phyloP scores from a whole-genome alignment of 2,888 invertebrate genomes.

The Neoaliturus tenellus region DNA sequence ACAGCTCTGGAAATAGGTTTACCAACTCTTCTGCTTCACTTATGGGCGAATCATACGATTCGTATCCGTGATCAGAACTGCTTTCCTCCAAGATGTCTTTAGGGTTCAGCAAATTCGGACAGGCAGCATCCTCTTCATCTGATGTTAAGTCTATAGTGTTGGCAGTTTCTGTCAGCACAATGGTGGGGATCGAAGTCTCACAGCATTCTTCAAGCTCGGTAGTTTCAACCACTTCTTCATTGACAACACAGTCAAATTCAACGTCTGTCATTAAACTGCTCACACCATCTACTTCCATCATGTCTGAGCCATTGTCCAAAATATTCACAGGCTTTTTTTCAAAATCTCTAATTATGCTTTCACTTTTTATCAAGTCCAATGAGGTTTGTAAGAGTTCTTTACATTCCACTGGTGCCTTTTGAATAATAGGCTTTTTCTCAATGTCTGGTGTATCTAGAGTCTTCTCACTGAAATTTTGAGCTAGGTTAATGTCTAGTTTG shows the following conservation, averaged over 20 bases:
- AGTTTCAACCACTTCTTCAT: constrained; percentile 73
- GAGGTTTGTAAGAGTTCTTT: no score
- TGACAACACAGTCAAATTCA: constrained; percentile 69
- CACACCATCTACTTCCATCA: not conserved
- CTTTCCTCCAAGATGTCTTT: constrained; percentile 51
- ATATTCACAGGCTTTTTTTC: not conserved
- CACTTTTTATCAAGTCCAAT: no score
- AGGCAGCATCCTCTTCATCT: not conserved
- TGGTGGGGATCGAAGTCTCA: constrained; percentile 59
- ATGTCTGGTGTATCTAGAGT: not conserved
- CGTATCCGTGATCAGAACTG: constrained; percentile 80
- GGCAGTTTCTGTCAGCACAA: constrained; percentile 19
- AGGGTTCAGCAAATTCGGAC: not conserved
- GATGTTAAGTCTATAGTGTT: not conserved
- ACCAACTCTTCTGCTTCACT: constrained; percentile 61
- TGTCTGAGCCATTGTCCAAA: not conserved
- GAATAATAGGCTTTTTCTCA: not conserved
- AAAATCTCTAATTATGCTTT: not conserved
- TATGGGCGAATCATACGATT: constrained; percentile 79
- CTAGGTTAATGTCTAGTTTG: constrained; percentile 12
- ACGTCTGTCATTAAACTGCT: not conserved
- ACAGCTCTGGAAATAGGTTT: constrained; percentile 63
- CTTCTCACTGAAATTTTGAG: not conserved
- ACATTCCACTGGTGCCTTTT: not conserved
- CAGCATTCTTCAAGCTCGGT: constrained; percentile 69